Evolutionary conservation across 2,888 invertebrate species (phyloP), one percentile per base, ranked within the genome.

Genomic region (Philereme vetulata): DNA sequence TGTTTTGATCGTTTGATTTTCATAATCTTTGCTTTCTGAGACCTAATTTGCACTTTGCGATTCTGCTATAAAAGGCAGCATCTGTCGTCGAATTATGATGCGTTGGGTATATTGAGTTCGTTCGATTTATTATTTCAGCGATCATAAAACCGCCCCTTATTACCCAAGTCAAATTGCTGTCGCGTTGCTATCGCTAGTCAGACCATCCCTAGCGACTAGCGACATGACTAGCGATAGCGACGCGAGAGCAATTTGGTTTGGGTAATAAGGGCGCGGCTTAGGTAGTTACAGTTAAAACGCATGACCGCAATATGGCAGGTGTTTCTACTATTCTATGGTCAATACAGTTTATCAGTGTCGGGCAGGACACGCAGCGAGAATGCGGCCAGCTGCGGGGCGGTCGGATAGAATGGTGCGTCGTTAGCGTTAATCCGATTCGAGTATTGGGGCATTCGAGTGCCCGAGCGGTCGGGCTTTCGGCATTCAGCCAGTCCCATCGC

Each of bases 401-500:
- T 72, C 72, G 68, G 75, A 72, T 75, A 86, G 88, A 90, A 90
- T 90, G 81, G 88, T 77, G 80, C 82, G 84, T 90, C 89, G 90
- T 90, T 90, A 90, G 85, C 78, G 81, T 76, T 90, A 90, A 90
- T 90, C 87, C 81, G 82, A 89, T 89, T 87, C 81, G 85, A 84
- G 82, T 81, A 84, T 82, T 80, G 78, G 84, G 77, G 82, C 80
- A 81, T 82, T 77, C 76, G 75, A 77, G 79, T 76, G 76, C 72
- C 76, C 76, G 70, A 73, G 67, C 68, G 71, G 71, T 72, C 74
- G 74, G 72, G 74, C 71, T 76, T 78, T 75, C 81, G 80, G 80
- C 74, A 82, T 84, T 78, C 80, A 72, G 66, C 73, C 74, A 65
- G 72, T 68, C 65, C 65, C 68, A 67, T 68, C 72, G 70, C 72